Evolutionary conservation across 2,113 vertebrate species (phyloP).

Genomic region (Mustela lutreola): DNA sequence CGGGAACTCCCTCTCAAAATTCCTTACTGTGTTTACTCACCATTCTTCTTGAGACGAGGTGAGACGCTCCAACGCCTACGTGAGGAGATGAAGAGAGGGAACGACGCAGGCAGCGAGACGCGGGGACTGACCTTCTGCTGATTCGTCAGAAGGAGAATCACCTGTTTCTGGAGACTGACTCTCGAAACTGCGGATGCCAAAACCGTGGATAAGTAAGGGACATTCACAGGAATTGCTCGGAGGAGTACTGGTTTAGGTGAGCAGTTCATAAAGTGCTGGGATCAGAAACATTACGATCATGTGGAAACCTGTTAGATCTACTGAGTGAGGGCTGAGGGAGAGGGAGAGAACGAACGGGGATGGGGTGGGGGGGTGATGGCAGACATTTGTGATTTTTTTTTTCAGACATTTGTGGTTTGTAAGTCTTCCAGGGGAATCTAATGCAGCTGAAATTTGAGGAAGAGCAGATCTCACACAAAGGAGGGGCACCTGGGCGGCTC

Average conservation of each 20-base stretch:
- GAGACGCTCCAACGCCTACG: not conserved
- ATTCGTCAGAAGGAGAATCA: not conserved
- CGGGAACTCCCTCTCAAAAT: not conserved
- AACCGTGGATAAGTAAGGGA: not conserved
- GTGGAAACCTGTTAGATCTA: not conserved
- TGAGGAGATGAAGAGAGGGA: not conserved
- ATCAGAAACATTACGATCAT: not conserved
- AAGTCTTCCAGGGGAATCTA: not conserved
- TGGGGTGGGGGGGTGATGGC: not conserved
- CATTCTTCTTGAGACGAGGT: no score
- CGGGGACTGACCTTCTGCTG: not conserved
- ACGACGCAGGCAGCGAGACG: not conserved
- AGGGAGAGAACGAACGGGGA: not conserved
- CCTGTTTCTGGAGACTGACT: not conserved
- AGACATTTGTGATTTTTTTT: not conserved
- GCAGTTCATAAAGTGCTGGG: not conserved
- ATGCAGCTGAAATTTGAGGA: not conserved
- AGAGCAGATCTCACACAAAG: not conserved
- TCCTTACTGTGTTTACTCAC: not conserved
- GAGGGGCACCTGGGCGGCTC: not conserved
- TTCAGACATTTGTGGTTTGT: not conserved
- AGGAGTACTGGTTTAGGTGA: not conserved
- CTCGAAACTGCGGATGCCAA: not conserved
- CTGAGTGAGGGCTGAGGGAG: not conserved
- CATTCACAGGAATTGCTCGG: not conserved